Percentiles rank a stretch among this genome's conserved stretches.
Conservation (phyloP, 2,888 invertebrate species). For the Laspeyria flexula region DNA sequence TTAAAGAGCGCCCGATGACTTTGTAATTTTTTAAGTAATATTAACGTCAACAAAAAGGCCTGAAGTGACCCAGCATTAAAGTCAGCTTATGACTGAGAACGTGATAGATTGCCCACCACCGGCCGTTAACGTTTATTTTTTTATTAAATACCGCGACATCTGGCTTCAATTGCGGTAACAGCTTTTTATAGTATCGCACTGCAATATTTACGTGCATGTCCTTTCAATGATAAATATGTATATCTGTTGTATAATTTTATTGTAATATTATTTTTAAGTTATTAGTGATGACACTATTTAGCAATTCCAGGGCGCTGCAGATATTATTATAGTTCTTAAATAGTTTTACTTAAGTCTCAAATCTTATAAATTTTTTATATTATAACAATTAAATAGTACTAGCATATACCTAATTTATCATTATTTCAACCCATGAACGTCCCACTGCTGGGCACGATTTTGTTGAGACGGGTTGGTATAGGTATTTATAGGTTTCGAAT, state of each 20-base stretch:
- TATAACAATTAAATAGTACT: no score
- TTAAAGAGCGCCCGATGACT: conserved; percentile 72
- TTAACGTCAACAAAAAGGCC: conserved; percentile 82
- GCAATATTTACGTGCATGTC: conserved; percentile 50
- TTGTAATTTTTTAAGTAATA: conserved; percentile 76
- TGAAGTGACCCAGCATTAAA: conserved; percentile 84
- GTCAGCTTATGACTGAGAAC: conserved; percentile 81
- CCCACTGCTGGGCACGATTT: no score
- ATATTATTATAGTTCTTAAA: no score
- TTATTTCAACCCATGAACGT: no score
- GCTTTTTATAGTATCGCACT: conserved; percentile 64
- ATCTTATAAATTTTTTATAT: no score
- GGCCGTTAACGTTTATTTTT: conserved; percentile 72
- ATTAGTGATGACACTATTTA: no score
- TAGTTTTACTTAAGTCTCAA: no score
- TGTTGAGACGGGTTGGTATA: no score
- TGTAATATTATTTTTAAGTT: conserved; percentile 4
- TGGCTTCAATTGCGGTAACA: conserved; percentile 78
- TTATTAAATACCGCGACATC: conserved; percentile 78
- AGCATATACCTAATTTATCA: no score
- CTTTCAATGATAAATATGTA: conserved; percentile 31
- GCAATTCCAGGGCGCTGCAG: no score
- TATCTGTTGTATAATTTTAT: conserved; percentile 44
- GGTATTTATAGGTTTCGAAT: no score
- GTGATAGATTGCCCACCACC: conserved; percentile 80